phyloP scores from a whole-genome alignment of 2,888 invertebrate genomes.

The Tribolium freemani region DNA sequence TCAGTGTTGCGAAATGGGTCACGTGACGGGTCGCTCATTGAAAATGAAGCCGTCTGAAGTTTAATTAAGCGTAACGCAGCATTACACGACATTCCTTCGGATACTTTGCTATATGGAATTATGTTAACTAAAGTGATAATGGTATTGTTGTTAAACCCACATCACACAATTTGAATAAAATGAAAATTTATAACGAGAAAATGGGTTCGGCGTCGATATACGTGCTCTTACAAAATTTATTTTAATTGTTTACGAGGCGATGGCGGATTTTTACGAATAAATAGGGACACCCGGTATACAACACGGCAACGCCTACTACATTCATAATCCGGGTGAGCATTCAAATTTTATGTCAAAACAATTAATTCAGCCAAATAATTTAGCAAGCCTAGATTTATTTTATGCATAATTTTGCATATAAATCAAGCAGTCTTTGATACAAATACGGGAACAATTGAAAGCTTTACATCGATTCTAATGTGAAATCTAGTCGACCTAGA shows the following conservation, averaged over 20 bases:
- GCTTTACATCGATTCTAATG: too few species aligned
- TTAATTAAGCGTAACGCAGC: conserved; percentile 36
- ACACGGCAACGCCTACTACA: neutral
- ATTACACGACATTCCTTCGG: conserved; percentile 21
- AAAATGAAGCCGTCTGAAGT: conserved; percentile 34
- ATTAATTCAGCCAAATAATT: neutral
- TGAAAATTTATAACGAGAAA: conserved; percentile 57
- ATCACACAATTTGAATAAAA: conserved; percentile 59
- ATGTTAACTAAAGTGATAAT: conserved; percentile 28
- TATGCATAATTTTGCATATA: neutral
- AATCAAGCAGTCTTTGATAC: neutral
- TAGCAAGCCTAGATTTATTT: neutral
- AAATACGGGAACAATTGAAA: neutral
- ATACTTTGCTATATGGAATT: conserved; percentile 23
- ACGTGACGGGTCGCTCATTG: conserved; percentile 8
- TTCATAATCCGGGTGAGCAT: neutral
- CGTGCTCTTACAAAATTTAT: conserved; percentile 51
- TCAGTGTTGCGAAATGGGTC: conserved; percentile 19
- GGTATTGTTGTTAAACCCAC: conserved; percentile 36
- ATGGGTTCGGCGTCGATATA: conserved; percentile 56
- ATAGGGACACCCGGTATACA: neutral
- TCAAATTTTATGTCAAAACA: neutral
- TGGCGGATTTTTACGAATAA: neutral
- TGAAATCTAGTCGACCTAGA: neutral
- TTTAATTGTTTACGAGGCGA: neutral